These are phyloP conservation scores for Hirundo rustica DNA, from an alignment of 2,797 vertebrate species.

Conservation along the genomic window DNA sequence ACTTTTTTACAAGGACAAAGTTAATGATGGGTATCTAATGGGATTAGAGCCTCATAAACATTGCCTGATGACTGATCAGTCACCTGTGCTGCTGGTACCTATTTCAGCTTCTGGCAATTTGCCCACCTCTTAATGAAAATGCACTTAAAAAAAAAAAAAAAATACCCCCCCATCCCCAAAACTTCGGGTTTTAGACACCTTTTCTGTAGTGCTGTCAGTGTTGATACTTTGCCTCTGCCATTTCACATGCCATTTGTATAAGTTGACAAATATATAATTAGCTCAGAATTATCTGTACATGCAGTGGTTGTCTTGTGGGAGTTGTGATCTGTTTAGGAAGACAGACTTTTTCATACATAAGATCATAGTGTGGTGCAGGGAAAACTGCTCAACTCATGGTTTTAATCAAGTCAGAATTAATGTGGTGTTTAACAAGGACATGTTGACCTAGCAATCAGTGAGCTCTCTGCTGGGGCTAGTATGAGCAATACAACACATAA, in stretches of 20 bases:
- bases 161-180: neutral
- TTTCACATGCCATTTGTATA: neutral
- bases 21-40: neutral
- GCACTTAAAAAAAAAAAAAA: neutral
- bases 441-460: neutral
- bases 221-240: neutral
- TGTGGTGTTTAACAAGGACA: neutral
- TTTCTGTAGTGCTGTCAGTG: neutral
- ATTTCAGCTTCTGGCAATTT: neutral
- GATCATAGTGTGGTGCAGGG: neutral
- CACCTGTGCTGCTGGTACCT: neutral
- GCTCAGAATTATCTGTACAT: neutral
- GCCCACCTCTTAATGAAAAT: neutral
- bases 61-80: neutral
- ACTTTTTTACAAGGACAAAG: neutral
- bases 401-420: neutral
- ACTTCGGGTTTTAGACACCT: neutral
- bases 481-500: neutral
- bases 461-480: neutral
- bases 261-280: neutral
- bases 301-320: neutral
- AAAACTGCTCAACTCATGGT: neutral
- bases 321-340: neutral
- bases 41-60: neutral
- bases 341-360: neutral